Conservation (phyloP, 1,140 invertebrate genomes). For the Hylaeus volcanicus region DNA sequence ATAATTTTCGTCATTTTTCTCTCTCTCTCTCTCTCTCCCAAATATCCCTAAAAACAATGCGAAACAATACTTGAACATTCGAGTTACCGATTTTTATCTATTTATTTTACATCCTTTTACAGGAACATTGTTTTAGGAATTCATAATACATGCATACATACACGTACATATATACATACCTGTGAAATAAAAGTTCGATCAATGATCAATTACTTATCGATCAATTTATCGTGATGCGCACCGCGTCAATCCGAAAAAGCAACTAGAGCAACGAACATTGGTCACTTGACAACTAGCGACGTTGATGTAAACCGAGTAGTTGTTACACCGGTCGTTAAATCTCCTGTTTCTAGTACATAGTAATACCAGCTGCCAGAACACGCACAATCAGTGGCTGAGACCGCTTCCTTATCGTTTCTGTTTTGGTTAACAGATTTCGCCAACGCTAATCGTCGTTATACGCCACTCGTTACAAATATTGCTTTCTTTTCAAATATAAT, state of each 20-base stretch:
- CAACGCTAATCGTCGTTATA: too few relatives aligned
- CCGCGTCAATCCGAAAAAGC: neutral
- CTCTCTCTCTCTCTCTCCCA: neutral
- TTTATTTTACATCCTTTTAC: too few relatives aligned
- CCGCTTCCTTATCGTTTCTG: too few relatives aligned
- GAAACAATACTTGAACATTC: too few relatives aligned
- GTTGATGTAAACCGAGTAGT: neutral
- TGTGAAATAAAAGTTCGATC: neutral
- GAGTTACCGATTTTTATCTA: too few relatives aligned
- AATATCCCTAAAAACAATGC: neutral
- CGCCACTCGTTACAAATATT: too few relatives aligned
- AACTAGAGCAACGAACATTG: neutral
- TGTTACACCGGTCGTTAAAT: neutral
- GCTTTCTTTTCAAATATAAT: too few relatives aligned
- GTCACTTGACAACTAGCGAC: neutral
- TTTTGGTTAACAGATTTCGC: too few relatives aligned
- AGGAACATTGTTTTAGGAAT: too few relatives aligned
- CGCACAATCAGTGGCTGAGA: neutral
- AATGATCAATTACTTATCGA: too few relatives aligned
- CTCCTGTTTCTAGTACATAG: too few relatives aligned
- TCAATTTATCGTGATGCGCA: neutral
- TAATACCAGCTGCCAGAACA: neutral
- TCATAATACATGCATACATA: too few relatives aligned
- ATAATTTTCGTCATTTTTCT: constrained; percentile 26
- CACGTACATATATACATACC: neutral